Conservation (phyloP, 2,888 invertebrate species). For the Plagodis dolabraria region DNA sequence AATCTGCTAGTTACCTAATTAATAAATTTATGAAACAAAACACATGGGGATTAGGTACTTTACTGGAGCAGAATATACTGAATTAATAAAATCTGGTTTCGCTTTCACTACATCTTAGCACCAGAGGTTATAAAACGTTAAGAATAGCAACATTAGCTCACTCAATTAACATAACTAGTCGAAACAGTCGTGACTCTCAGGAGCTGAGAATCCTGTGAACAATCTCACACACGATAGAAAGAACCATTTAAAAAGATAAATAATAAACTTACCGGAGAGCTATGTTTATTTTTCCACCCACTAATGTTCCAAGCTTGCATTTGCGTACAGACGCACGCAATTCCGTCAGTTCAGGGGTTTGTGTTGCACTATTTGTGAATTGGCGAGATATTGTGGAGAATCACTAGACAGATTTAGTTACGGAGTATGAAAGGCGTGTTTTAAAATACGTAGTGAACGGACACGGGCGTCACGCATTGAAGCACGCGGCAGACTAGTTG, state of each 20-base stretch:
- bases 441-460: conserved; percentile 19
- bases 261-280: conserved; percentile 75
- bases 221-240: conserved; percentile 40
- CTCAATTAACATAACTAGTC: conserved; percentile 43
- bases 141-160: conserved; percentile 37
- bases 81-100: conserved; percentile 46
- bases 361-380: conserved; percentile 42
- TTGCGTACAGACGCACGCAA: conserved; percentile 64
- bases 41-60: conserved; percentile 27
- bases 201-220: conserved; percentile 41
- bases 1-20: conserved; percentile 14
- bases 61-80: conserved; percentile 33
- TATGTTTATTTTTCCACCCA: conserved; percentile 76
- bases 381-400: conserved; percentile 15
- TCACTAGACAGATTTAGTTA: conserved; percentile 30
- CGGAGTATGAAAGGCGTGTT: conserved; percentile 26
- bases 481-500: conserved; percentile 69
- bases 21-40: conserved; percentile 30
- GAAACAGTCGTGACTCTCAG: conserved; percentile 22
- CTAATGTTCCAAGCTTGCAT: conserved; percentile 66
- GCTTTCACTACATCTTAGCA: conserved; percentile 54
- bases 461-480: conserved; percentile 59
- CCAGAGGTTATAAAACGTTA: conserved; percentile 36
- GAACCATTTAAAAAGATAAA: conserved; percentile 39
- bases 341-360: conserved; percentile 46